Percentiles rank a stretch among this genome's conserved stretches.
These are phyloP conservation scores for Ichneumoninae sp. DNA, from an alignment of 2,888 invertebrate species.

Conservation along the genomic window DNA sequence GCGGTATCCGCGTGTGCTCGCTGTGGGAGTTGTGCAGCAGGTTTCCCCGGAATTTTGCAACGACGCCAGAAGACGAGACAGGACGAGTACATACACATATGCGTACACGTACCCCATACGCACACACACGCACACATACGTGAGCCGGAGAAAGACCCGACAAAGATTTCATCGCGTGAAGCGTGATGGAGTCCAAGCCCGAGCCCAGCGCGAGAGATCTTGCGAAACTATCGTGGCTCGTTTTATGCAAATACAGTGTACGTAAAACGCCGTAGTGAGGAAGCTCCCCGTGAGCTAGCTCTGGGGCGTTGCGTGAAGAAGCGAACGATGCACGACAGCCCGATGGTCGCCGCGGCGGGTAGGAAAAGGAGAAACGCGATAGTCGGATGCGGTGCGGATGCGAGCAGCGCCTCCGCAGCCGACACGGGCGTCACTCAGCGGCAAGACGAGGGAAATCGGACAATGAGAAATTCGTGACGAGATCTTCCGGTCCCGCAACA, in stretches of 20 bases:
- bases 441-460: constrained; percentile 47
- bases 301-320: constrained; percentile 46
- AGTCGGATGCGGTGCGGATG: constrained; percentile 2
- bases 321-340: constrained; percentile 1
- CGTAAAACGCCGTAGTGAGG: constrained; percentile 22
- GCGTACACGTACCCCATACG: background rate
- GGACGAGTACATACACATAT: background rate
- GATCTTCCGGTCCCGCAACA: constrained; percentile 47
- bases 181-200: constrained; percentile 54
- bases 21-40: constrained; percentile 50
- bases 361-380: constrained; percentile 31
- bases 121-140: too few relatives aligned
- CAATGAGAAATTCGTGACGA: constrained; percentile 59
- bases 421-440: background rate
- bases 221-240: constrained; percentile 61
- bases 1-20: background rate
- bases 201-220: constrained; percentile 47
- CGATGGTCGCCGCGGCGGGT: background rate
- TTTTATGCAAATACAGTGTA: constrained; percentile 62
- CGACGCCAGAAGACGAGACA: constrained; percentile 25
- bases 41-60: constrained; percentile 64
- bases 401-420: background rate
- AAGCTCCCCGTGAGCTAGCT: background rate
- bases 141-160: constrained; percentile 3
- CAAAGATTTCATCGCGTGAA: constrained; percentile 51